phyloP scores from a whole-genome alignment of 1,140 invertebrate species.

The Drosophila ficusphila region DNA sequence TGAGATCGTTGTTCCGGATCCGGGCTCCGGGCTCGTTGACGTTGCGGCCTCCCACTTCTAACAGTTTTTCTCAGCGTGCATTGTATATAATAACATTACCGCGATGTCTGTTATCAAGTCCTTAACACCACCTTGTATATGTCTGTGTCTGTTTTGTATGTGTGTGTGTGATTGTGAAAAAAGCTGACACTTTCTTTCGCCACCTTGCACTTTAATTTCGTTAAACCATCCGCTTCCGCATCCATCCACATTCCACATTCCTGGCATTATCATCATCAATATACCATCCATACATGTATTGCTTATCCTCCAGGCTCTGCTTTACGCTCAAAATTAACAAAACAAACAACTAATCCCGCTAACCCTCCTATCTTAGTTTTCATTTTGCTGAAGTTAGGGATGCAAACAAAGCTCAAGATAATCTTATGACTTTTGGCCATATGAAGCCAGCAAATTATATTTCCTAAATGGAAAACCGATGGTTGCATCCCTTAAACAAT shows the following conservation, averaged over 20 bases:
- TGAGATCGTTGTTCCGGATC: slow-evolving; percentile 4
- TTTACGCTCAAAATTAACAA: slow-evolving; percentile 32
- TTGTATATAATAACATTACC: slow-evolving; percentile 34
- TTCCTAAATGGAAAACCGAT: too few species aligned
- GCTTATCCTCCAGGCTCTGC: slow-evolving; percentile 38
- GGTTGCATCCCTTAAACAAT: background rate
- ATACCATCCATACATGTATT: slow-evolving; percentile 16
- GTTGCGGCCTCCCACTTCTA: slow-evolving; percentile 41
- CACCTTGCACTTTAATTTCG: slow-evolving; percentile 15
- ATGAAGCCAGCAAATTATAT: too few species aligned
- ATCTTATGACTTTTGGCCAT: too few species aligned
- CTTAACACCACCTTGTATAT: slow-evolving; percentile 4
- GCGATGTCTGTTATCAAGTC: slow-evolving; percentile 28
- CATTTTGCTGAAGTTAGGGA: background rate
- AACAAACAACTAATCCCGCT: slow-evolving; percentile 8
- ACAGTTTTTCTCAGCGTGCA: slow-evolving; percentile 45
- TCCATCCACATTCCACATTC: slow-evolving; percentile 20
- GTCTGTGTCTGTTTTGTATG: slow-evolving; percentile 33
- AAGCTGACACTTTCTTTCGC: slow-evolving; percentile 6
- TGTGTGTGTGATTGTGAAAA: slow-evolving; percentile 26
- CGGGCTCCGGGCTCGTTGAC: slow-evolving; percentile 26
- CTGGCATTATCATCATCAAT: slow-evolving; percentile 20
- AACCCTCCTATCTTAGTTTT: background rate
- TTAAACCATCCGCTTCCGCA: slow-evolving; percentile 19
- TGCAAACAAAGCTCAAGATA: background rate